phyloP scores from a whole-genome alignment of 35 echinoderm and acorn worm genomes.

The Chiridota heheva region DNA sequence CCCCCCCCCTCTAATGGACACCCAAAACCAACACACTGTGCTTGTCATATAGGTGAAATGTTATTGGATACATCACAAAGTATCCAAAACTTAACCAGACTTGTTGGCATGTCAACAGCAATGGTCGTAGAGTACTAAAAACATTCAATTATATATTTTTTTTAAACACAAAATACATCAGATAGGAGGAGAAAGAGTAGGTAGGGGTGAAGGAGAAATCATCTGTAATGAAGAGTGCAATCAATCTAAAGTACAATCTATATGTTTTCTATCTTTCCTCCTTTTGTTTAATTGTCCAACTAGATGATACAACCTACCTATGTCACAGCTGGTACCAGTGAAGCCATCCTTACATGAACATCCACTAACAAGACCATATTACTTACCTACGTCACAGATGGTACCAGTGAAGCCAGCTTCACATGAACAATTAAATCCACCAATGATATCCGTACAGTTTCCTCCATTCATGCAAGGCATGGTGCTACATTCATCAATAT shows the following conservation, averaged over 20 bases:
- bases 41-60: no score
- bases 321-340: background rate
- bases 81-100: no score
- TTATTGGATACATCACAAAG: no score
- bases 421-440: conserved; percentile 50
- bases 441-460: conserved; percentile 38
- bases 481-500: conserved; percentile 62
- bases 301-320: background rate
- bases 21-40: no score
- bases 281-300: background rate
- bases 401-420: conserved; percentile 37
- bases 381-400: conserved; percentile 61
- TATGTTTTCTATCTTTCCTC: background rate
- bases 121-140: no score
- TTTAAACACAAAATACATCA: no score
- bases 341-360: background rate
- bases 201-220: background rate
- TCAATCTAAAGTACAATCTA: background rate
- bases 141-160: no score
- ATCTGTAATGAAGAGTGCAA: background rate
- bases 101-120: no score
- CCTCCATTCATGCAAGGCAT: conserved; percentile 56
- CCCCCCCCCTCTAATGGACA: no score
- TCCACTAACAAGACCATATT: background rate
- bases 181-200: no score